A percentile compares a stretch with the other conserved stretches of the same genome.
These are phyloP conservation scores for Eulithis prunata DNA, from an alignment of 2,888 invertebrate genomes.

Conservation along the genomic window DNA sequence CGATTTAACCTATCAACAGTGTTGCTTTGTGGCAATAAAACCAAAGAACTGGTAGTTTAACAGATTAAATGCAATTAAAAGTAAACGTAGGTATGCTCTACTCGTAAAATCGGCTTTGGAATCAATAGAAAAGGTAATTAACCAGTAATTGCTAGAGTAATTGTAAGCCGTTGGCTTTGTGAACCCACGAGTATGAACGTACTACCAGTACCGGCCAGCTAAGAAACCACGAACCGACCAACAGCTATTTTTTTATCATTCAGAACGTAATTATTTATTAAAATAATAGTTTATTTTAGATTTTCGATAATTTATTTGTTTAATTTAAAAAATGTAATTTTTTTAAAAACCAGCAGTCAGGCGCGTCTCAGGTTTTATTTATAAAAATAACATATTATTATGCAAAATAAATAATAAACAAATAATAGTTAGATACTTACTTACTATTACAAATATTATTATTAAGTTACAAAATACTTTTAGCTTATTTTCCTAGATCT, in stretches of 20 bases:
- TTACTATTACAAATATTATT: too few species aligned
- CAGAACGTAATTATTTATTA: too few species aligned
- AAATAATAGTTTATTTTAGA: too few species aligned
- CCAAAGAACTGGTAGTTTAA: conserved; percentile 46
- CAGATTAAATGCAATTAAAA: conserved; percentile 57
- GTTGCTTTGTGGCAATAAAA: conserved; percentile 39
- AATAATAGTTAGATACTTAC: too few species aligned
- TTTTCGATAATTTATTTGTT: too few species aligned
- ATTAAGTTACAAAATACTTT: not conserved
- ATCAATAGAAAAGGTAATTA: conserved; percentile 51
- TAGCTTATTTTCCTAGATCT: not conserved
- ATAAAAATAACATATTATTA: too few species aligned
- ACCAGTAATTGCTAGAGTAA: conserved; percentile 49
- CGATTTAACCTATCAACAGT: conserved; percentile 37
- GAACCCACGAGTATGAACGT: conserved; percentile 10
- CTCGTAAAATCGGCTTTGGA: conserved; percentile 48
- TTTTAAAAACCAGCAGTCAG: too few species aligned
- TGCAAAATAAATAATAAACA: too few species aligned
- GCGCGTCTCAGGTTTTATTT: too few species aligned
- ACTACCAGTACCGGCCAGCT: not conserved
- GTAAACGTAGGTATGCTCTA: conserved; percentile 41
- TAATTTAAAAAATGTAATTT: too few species aligned
- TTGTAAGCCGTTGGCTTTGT: conserved; percentile 33
- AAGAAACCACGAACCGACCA: too few species aligned
- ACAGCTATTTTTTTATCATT: too few species aligned